These are phyloP conservation scores for Blastobasis adustella DNA, from an alignment of 2,888 invertebrate genomes.

Conservation along the genomic window DNA sequence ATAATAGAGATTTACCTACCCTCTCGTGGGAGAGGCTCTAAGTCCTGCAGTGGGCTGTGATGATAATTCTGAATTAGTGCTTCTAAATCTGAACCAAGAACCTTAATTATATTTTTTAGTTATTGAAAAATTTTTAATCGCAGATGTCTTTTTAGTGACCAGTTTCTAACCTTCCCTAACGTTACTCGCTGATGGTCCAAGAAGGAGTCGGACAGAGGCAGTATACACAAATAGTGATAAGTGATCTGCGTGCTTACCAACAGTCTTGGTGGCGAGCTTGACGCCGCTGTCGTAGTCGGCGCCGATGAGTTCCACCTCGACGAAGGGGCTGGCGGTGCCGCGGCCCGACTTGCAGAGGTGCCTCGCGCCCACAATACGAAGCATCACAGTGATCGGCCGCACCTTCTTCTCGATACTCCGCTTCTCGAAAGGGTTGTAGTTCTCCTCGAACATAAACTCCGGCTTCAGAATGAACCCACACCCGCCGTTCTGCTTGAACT, in stretches of 20 bases:
- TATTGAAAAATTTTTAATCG: no score
- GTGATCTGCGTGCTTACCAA: conserved; percentile 75
- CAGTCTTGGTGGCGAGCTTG: conserved; percentile 89
- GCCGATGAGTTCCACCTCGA: conserved; percentile 93
- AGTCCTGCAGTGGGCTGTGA: no score
- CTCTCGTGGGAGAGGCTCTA: no score
- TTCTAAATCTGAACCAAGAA: no score
- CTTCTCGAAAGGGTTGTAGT: conserved; percentile 85
- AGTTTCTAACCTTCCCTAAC: no score
- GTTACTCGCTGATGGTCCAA: no score
- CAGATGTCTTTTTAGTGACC: no score
- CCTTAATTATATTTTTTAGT: no score
- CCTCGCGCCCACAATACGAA: conserved; percentile 91
- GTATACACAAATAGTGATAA: no score
- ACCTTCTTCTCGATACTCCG: conserved; percentile 61
- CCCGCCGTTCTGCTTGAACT: conserved; percentile 92
- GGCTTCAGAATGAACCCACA: conserved; percentile 96
- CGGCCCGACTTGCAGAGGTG: conserved; percentile 90
- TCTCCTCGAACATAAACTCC: conserved; percentile 87
- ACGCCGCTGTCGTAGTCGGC: conserved; percentile 89
- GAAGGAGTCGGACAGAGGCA: no score
- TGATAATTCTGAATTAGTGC: no score
- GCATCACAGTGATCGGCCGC: conserved; percentile 73
- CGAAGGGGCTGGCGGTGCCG: conserved; percentile 91
- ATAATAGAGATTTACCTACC: no score